phyloP scores from a whole-genome alignment of 2,113 vertebrate species.

The Cottus gobio region DNA sequence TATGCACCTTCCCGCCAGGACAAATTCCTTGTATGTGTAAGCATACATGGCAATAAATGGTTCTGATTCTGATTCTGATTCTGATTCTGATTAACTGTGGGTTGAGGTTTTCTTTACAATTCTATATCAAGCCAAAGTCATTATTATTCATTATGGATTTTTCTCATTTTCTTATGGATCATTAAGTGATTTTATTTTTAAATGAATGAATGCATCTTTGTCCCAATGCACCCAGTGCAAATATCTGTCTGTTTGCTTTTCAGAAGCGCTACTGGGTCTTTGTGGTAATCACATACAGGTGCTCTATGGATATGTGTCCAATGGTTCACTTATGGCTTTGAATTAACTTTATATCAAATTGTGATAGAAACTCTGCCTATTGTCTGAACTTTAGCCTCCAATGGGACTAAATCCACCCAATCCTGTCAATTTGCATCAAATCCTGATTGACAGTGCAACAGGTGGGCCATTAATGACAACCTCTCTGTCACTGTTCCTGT shows the following conservation, averaged over 20 bases:
- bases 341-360: conserved; percentile 3
- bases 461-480: conserved; percentile 34
- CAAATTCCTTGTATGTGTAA: too few species aligned
- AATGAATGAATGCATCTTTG: neutral
- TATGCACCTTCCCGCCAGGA: too few species aligned
- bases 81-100: too few species aligned
- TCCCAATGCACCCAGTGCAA: neutral
- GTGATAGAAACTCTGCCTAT: neutral
- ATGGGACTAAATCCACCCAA: conserved; percentile 5
- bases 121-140: too few species aligned
- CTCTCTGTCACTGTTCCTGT: conserved; percentile 58
- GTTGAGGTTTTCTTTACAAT: too few species aligned
- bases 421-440: neutral
- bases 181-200: too few species aligned
- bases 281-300: too few species aligned
- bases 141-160: too few species aligned
- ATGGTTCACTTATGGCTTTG: neutral
- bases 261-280: neutral
- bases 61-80: too few species aligned
- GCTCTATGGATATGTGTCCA: neutral
- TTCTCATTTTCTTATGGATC: too few species aligned
- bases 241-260: neutral
- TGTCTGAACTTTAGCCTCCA: neutral
- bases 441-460: conserved; percentile 22
- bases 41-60: too few species aligned